Conservation (phyloP, 2,797 vertebrate species). For the Anguilla pacifica region DNA sequence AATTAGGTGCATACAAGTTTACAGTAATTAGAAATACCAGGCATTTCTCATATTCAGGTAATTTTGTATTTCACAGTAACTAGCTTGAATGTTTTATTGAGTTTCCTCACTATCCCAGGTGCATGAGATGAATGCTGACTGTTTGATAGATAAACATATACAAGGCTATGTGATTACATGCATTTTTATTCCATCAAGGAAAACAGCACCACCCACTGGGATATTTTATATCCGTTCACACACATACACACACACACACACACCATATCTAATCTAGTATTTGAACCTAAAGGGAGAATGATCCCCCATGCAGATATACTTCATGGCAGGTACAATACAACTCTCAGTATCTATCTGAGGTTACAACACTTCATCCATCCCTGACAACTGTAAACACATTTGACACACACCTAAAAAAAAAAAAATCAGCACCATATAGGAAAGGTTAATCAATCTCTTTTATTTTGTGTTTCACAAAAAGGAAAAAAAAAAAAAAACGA, state of each 20-base stretch:
- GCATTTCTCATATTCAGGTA: neutral
- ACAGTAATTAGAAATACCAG: neutral
- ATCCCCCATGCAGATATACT: neutral
- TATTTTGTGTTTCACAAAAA: conserved; percentile 72
- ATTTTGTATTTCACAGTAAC: neutral
- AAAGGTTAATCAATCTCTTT: conserved; percentile 64
- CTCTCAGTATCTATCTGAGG: neutral
- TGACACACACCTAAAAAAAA: neutral
- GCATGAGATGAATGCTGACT: neutral
- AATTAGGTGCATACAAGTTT: neutral
- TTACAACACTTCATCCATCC: neutral
- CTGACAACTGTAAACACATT: neutral
- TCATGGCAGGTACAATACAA: neutral
- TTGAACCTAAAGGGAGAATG: neutral
- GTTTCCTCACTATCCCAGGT: neutral
- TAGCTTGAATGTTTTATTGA: neutral
- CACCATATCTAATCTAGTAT: neutral
- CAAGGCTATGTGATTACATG: neutral
- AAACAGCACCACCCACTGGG: conserved; percentile 3
- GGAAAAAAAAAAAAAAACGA: conserved; percentile 66
- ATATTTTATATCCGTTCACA: neutral
- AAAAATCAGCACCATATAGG: conserved; percentile 59
- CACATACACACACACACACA: neutral
- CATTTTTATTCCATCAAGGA: neutral
- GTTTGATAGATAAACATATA: neutral